phyloP scores from a whole-genome alignment of 1,140 invertebrate genomes.

The Capitella teleta region DNA sequence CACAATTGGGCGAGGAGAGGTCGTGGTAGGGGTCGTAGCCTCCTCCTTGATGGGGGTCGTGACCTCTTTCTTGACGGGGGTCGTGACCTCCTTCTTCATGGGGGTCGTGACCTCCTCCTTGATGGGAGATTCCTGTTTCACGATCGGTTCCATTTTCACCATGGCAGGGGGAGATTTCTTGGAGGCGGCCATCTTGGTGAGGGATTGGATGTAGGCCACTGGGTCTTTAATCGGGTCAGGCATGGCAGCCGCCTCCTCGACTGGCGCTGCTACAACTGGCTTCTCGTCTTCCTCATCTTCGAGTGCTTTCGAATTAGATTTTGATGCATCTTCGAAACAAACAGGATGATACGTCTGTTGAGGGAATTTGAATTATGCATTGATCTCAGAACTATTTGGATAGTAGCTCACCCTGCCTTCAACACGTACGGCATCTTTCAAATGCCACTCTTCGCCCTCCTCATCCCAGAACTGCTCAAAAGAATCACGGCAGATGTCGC shows the following conservation, averaged over 20 bases:
- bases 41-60: background rate
- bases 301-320: no score
- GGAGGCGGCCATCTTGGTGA: no score
- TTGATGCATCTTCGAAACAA: conserved; percentile 19
- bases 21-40: background rate
- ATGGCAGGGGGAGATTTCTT: no score
- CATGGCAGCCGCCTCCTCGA: background rate
- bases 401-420: conserved; percentile 53
- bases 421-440: conserved; percentile 66
- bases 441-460: conserved; percentile 90
- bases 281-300: no score
- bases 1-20: background rate
- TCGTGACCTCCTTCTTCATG: background rate
- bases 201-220: background rate
- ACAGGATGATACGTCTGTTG: conserved; percentile 21
- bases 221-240: background rate
- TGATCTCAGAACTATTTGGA: no score
- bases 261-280: no score
- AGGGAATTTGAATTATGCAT: no score
- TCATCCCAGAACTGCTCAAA: conserved; percentile 92
- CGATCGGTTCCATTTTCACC: no score
- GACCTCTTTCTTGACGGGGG: background rate
- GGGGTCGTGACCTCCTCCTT: background rate
- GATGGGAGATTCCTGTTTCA: no score
- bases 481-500: conserved; percentile 76